These are phyloP conservation scores for Galbula dea DNA, from an alignment of 2,113 vertebrate species.

Conservation along the genomic window DNA sequence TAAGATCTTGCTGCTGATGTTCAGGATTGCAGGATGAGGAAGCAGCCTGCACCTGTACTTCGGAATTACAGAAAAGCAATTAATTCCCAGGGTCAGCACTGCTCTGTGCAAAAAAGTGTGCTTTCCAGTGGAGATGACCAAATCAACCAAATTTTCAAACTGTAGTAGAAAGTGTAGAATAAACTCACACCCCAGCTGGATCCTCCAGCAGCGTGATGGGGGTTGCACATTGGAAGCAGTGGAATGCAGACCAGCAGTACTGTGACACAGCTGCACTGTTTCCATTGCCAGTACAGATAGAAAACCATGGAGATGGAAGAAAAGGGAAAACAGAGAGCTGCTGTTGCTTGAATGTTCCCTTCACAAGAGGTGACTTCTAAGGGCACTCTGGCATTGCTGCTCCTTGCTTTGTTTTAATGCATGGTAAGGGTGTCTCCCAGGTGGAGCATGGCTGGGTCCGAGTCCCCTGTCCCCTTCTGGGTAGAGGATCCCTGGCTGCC, in stretches of 20 bases:
- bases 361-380: neutral
- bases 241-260: neutral
- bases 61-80: neutral
- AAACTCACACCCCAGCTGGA: neutral
- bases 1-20: neutral
- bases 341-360: neutral
- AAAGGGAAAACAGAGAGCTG: neutral
- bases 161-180: neutral
- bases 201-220: neutral
- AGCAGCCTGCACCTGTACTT: neutral
- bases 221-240: neutral
- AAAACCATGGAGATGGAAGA: neutral
- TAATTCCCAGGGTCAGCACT: neutral
- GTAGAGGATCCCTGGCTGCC: neutral
- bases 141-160: neutral
- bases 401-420: neutral
- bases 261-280: neutral
- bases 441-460: neutral
- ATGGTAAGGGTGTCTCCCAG: neutral
- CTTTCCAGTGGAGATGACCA: neutral
- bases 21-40: neutral
- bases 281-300: neutral
- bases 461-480: accelerated
- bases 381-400: neutral
- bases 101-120: neutral